Base-by-base conservation (phyloP, 2,888 invertebrate genomes). In the Leptarthrus brevirostris region DNA sequence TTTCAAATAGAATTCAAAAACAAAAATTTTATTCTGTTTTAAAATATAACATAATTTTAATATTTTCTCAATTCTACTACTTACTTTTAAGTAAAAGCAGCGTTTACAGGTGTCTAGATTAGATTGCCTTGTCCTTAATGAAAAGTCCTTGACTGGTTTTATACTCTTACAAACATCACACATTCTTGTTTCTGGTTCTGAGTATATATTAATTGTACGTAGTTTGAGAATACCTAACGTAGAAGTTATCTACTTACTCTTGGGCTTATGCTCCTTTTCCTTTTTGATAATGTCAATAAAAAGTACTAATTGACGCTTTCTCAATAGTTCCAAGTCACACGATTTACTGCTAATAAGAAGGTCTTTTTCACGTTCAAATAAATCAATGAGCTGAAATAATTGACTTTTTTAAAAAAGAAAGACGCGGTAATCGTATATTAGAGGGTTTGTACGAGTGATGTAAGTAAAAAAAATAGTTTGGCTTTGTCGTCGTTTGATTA, bases 161-260 rank as follows among this genome's bases (percentile, higher is more conserved):
- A 92, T 88, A 81, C 89, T 89, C 79, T 91, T 89, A 80, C 92
- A 92, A 76, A 89, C 87, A 69, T 87, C 87, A 80, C 92, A 92
- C 81, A 85, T 81, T 64, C 81, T 81, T 8, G 80, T 80, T 14
- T 79, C 80, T 14, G 77, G 58, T 71, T 79, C 84, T 84, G 74
- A 10, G 30, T 30, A n/a, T n/a, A n/a, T n/a, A 47, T n/a, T n/a
- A 6, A 5, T 36, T 40, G 5, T 40, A 20, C 5, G 3, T 54
- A 54, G 6, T 24, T 26, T 47, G 12, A 24, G 24, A 6, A n/a
- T 24, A 2, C 26, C 10, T n/a, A 14, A 24, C n/a, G 24, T 8
- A 61, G n/a, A 18, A 53, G 16, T 47, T 30, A 30, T 8, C 47
- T 3, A n/a, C n/a, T 76, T 75, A 83, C 83, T 78, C 75, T 80